Evolutionary conservation across 2,797 vertebrate species (phyloP).

Genomic region (Falco rusticolus): DNA sequence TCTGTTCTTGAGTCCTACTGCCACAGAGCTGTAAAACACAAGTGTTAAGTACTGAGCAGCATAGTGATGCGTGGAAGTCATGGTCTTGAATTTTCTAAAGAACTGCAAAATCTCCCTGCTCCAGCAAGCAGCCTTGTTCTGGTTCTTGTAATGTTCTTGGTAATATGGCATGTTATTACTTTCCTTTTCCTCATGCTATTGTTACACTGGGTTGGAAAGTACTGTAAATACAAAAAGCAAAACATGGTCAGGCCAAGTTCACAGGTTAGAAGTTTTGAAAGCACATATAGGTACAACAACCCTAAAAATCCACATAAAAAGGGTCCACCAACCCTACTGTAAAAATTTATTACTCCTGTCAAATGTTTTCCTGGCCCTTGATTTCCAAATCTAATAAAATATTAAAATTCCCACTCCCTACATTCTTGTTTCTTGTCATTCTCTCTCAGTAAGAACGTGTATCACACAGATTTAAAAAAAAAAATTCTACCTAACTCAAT

Average conservation of each 20-base stretch:
- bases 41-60: not conserved
- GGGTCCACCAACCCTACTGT: not conserved
- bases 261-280: not conserved
- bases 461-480: not conserved
- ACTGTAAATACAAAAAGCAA: not conserved
- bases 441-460: not conserved
- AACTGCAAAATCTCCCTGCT: not conserved
- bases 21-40: not conserved
- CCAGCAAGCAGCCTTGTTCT: not conserved
- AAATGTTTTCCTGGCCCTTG: not conserved
- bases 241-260: not conserved
- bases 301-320: not conserved
- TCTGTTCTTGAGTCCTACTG: not conserved
- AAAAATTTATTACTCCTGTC: not conserved
- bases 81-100: not conserved
- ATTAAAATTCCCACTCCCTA: not conserved
- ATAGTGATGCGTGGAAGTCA: not conserved
- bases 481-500: not conserved
- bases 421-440: not conserved
- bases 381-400: not conserved
- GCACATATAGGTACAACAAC: not conserved
- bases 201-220: not conserved
- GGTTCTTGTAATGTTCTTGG: not conserved
- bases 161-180: not conserved
- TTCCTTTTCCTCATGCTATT: not conserved